Evolutionary conservation across 2,888 invertebrate genomes (phyloP).

Genomic region (Unio delphinus): DNA sequence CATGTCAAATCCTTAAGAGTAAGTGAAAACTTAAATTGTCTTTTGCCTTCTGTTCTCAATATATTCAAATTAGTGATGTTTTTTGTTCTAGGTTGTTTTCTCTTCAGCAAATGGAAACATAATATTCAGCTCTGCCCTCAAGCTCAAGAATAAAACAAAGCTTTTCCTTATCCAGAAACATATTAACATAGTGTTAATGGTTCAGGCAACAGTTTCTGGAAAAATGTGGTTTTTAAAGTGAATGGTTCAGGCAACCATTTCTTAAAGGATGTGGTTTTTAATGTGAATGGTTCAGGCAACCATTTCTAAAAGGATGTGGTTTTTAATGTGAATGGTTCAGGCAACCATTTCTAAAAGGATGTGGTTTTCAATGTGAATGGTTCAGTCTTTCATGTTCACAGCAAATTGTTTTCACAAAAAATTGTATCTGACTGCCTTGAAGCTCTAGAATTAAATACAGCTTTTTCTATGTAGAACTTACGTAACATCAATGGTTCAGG

Average conservation of each 20-base stretch:
- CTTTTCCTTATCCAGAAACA: constrained; percentile 14
- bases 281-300: background rate
- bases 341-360: background rate
- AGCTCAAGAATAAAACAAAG: background rate
- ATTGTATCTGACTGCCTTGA: background rate
- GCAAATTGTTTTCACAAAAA: background rate
- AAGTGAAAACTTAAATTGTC: no score
- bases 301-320: background rate
- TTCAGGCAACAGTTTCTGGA: background rate
- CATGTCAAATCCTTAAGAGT: no score
- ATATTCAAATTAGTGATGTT: no score
- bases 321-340: background rate
- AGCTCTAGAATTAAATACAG: constrained; percentile 3
- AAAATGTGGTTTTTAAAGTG: background rate
- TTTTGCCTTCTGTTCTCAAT: no score
- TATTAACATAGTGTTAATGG: constrained; percentile 11
- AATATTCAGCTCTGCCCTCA: background rate
- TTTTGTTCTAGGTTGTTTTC: no score
- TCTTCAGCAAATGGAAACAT: background rate
- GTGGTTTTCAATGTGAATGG: background rate
- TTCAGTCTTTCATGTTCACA: background rate
- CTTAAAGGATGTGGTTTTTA: background rate
- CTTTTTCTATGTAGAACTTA: constrained; percentile 25
- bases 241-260: background rate
- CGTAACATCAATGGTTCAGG: constrained; percentile 61